Evolutionary conservation across 2,113 vertebrate species (phyloP), one percentile per base, ranked within the genome.

Genomic region (Xerus inauris): DNA sequence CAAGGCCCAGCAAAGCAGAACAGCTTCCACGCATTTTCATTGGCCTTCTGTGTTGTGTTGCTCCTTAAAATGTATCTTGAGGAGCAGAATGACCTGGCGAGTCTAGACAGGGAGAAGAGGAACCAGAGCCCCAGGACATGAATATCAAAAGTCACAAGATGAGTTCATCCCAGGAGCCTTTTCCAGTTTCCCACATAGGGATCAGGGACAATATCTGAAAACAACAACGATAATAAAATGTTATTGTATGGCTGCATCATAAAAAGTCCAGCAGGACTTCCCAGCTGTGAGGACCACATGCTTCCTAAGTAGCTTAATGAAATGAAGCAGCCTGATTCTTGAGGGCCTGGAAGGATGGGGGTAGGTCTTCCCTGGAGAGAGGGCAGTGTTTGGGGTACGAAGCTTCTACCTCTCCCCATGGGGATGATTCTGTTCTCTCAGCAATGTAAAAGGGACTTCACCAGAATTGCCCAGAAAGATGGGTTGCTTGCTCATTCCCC

Each of bases 61-160:
- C 69, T 86, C 49, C 67, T 51, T 38, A 77, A 90, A 81, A 75
- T 75, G 42, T 65, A 28, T 84, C 62, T 93, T 42, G 57, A 32
- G 47, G 7, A 45, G 32, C 32, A 71, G 45, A 81, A 75, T 22
- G n/a, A 65, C 45, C 67, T 35, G 65, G 51, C 38, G 54, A 38
- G 28, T 59, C 11, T 13, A 51, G 42, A 13, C 20, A 5, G 28
- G 19, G 22, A 86, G 54, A 22, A 75, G 88, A 64, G 73, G 54
- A 51, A 32, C 65, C 62, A 40, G 79, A 94, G 13, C 32, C 1
- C 26, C 28, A 6, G 3, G 12, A 38, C 8, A 30, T 32, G 38
- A 94, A 38, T 24, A 8, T 69, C 57, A 79, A 35, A 51, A 20
- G 16, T 82, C 57, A 75, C 28, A 69, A 32, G 24, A 47, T 8